A percentile compares a stretch with the other conserved stretches of the same genome.
These are phyloP conservation scores for Lutraria lutraria DNA, from an alignment of 2,888 invertebrate genomes.

Conservation along the genomic window DNA sequence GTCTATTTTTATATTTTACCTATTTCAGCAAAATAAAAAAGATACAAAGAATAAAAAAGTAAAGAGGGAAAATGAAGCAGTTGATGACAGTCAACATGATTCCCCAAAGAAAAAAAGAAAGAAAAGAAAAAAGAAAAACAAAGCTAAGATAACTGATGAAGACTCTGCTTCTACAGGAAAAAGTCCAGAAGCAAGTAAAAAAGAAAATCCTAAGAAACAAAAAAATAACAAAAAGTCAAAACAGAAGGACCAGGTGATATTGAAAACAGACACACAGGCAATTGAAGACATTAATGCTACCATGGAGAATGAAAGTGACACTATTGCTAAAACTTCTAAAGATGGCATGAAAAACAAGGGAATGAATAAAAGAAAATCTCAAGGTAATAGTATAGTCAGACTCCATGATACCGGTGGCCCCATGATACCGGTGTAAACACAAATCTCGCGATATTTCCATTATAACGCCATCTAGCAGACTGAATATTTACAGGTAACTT, in stretches of 20 bases:
- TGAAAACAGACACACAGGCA: slow-evolving; percentile 8
- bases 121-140: slow-evolving; percentile 48
- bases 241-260: slow-evolving; percentile 29
- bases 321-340: not conserved
- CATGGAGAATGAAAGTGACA: slow-evolving; percentile 29
- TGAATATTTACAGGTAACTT: too few relatives aligned
- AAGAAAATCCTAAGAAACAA: slow-evolving; percentile 19
- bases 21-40: not conserved
- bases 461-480: too few relatives aligned
- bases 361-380: slow-evolving; percentile 21
- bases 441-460: too few relatives aligned
- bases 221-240: slow-evolving; percentile 52
- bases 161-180: slow-evolving; percentile 2
- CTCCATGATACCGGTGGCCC: too few relatives aligned
- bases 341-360: not conserved
- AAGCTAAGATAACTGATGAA: slow-evolving; percentile 25
- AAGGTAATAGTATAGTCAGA: slow-evolving; percentile 5
- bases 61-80: slow-evolving; percentile 41
- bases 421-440: too few relatives aligned
- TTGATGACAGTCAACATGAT: not conserved
- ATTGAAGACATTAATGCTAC: slow-evolving; percentile 43
- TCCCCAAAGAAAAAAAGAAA: slow-evolving; percentile 49
- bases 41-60: not conserved
- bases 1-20: not conserved
- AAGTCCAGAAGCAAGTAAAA: slow-evolving; percentile 37